Conservation (phyloP, 2,113 vertebrate genomes). For the Ranitomeya imitator region DNA sequence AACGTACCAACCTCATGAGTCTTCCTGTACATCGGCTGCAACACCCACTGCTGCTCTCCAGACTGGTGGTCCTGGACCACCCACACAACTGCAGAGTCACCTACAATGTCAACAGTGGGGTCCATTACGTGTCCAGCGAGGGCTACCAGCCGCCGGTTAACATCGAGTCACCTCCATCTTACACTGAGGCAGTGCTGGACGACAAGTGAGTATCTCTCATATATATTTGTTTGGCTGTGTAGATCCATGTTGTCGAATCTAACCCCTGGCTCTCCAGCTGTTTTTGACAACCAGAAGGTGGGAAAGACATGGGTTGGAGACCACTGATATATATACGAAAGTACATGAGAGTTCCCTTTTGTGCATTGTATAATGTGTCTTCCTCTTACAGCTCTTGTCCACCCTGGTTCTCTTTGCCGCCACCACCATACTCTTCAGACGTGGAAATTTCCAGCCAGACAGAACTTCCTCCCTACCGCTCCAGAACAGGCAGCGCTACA, state of each 20-base stretch:
- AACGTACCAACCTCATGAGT: constrained; percentile 88
- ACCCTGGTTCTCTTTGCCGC: constrained; percentile 95
- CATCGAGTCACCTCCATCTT: constrained; percentile 89
- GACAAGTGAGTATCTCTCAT: constrained; percentile 74
- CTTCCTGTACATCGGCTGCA: constrained; percentile 86
- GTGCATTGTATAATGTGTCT: background rate
- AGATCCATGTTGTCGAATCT: no score
- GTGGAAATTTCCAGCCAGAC: constrained; percentile 73
- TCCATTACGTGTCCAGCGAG: constrained; percentile 85
- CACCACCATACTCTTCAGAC: constrained; percentile 88
- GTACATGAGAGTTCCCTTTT: no score
- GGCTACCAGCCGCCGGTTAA: constrained; percentile 74
- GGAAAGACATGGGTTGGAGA: background rate
- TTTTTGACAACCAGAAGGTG: background rate
- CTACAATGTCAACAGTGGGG: constrained; percentile 83
- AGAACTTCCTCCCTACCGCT: constrained; percentile 86
- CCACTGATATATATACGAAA: no score
- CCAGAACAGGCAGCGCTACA: constrained; percentile 66
- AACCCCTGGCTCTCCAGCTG: no score
- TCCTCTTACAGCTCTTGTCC: constrained; percentile 77
- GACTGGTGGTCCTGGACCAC: constrained; percentile 90
- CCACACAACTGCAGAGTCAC: constrained; percentile 80
- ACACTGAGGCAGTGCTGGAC: constrained; percentile 90
- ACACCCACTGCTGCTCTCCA: constrained; percentile 90
- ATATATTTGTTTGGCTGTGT: background rate